Conservation (phyloP, 2,113 vertebrate species). For the Corythaixoides concolor region DNA sequence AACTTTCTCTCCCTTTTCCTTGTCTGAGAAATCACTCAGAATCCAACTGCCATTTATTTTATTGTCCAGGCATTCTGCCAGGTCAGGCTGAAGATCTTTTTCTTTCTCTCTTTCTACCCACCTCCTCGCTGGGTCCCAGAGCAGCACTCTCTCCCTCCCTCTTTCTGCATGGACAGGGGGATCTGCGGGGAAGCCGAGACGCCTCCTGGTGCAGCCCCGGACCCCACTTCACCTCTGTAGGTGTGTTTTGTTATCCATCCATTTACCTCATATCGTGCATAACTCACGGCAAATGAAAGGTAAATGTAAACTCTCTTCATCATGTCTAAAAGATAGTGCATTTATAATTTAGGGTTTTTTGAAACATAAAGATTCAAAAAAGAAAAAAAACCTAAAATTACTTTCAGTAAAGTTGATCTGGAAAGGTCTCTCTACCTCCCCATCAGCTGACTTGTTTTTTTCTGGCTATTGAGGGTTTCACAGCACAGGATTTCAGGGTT, state of each 20-base stretch:
- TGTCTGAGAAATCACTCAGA: background rate
- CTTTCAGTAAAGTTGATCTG: background rate
- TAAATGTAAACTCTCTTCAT: background rate
- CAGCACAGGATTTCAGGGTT: background rate
- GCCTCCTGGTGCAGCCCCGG: background rate
- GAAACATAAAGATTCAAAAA: background rate
- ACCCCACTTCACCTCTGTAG: background rate
- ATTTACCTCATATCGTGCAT: background rate
- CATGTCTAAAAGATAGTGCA: fast-evolving
- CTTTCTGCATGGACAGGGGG: background rate
- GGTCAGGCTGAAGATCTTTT: background rate
- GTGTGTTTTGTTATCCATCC: background rate
- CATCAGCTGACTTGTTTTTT: background rate
- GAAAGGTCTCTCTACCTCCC: background rate
- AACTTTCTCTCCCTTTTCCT: background rate
- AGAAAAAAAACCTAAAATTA: background rate
- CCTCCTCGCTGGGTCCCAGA: background rate
- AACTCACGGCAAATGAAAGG: background rate
- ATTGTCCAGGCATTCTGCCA: background rate
- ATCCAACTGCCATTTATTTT: background rate
- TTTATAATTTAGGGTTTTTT: background rate
- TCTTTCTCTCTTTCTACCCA: background rate
- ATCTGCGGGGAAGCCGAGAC: fast-evolving
- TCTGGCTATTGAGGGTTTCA: background rate
- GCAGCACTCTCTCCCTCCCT: fast-evolving